Evolutionary conservation across 1,140 invertebrate species (phyloP), one percentile per base, ranked within the genome.

Genomic region (Lysiphlebus fabarum): DNA sequence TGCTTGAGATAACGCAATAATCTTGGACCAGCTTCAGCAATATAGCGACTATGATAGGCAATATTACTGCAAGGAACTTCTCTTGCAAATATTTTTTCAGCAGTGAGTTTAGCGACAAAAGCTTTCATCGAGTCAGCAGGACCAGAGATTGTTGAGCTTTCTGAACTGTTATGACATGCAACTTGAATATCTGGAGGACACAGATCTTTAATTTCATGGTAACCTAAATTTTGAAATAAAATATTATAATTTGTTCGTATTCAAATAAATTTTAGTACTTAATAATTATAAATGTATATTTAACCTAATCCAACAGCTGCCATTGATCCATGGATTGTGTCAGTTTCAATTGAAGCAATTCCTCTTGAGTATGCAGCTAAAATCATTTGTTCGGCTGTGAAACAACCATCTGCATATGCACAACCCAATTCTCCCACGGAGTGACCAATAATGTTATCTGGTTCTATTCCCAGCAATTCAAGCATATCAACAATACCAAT

Each of bases 281-380:
- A n/a, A n/a, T n/a, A n/a, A n/a, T n/a, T n/a, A n/a, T n/a, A n/a
- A n/a, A n/a, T n/a, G n/a, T n/a, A n/a, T n/a, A n/a, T n/a, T n/a
- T n/a, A n/a, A n/a, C 17, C 84, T 45, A 87, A 71, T 54, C 87
- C 90, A 38, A 93, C 82, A 40, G 90, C 89, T 40, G 91, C 91
- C 93, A 96, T 96, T 9, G 88, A 89, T 17, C 92, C 92, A 14
- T 73, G 78, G 44, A 89, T 84, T 62, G 94, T 81, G 11, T 87
- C 81, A 0, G 88, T 86, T 66, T 95, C 90, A 43, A 90, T 77
- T 43, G 93, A 92, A 26, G 90, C 93, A 48, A 85, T 75, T 5
- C 95, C 95, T 77, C 93, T 82, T 66, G 87, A 93, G 76, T 95
- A 96, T 6, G 90, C 88, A 14, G 87, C 79, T 5, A 91, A 70